These are phyloP conservation scores for Tetrapedia diversipes DNA, from an alignment of 2,888 invertebrate genomes.

Conservation along the genomic window DNA sequence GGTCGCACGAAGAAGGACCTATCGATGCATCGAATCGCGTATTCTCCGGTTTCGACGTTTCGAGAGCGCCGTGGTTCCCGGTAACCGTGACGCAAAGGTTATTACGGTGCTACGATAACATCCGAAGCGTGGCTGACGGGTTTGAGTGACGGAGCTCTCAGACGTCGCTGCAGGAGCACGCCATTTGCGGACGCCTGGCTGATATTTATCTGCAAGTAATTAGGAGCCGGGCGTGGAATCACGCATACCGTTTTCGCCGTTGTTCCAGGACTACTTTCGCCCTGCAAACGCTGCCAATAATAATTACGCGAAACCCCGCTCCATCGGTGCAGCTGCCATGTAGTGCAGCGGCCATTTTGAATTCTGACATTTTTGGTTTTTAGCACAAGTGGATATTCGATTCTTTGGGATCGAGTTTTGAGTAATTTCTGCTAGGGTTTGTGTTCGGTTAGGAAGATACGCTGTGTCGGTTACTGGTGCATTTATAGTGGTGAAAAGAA, in stretches of 20 bases:
- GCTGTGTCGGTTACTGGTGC: no score
- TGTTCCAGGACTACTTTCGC: conserved; percentile 56
- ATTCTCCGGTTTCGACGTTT: conserved; percentile 51
- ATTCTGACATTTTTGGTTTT: no score
- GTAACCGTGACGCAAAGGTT: conserved; percentile 71
- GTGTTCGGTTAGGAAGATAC: no score
- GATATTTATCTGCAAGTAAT: conserved; percentile 80
- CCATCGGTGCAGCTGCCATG: background rate
- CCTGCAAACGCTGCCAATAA: conserved; percentile 67
- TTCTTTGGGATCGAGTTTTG: no score
- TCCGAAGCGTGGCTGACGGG: conserved; percentile 72
- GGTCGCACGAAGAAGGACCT: background rate
- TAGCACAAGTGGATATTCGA: no score
- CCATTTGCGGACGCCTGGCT: conserved; percentile 76
- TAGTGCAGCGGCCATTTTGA: no score
- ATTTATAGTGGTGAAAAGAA: no score
- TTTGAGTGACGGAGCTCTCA: conserved; percentile 79
- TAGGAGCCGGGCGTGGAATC: conserved; percentile 77
- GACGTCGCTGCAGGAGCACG: conserved; percentile 78
- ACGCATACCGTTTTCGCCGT: conserved; percentile 69
- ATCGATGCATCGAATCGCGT: background rate
- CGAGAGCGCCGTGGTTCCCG: conserved; percentile 59
- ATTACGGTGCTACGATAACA: conserved; percentile 73
- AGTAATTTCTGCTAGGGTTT: no score
- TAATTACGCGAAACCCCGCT: conserved; percentile 68